phyloP scores from a whole-genome alignment of 2,888 invertebrate genomes.

The Dasysyrphus tricinctus region DNA sequence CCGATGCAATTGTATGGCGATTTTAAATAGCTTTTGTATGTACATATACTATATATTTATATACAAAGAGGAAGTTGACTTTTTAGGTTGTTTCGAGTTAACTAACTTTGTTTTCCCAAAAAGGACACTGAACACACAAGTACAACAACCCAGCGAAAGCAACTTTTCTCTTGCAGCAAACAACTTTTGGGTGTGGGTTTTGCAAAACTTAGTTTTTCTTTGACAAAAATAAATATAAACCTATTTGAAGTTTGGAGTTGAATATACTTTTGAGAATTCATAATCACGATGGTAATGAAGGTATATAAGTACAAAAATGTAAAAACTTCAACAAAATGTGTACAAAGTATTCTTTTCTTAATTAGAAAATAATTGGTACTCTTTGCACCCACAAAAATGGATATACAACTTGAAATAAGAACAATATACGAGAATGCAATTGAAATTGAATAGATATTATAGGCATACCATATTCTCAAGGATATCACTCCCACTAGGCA shows the following conservation, averaged over 20 bases:
- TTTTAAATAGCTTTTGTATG: conserved; percentile 52
- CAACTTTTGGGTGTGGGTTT: conserved; percentile 8
- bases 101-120: conserved; percentile 64
- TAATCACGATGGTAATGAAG: conserved; percentile 13
- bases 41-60: too few species aligned
- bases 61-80: conserved; percentile 48
- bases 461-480: conserved; percentile 16
- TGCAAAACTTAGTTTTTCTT: neutral
- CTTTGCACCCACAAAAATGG: neutral
- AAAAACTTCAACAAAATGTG: neutral
- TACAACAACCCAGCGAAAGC: neutral
- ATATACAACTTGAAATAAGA: neutral
- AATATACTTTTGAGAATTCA: conserved; percentile 34
- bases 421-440: neutral
- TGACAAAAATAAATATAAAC: conserved; percentile 35
- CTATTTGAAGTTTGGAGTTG: conserved; percentile 34
- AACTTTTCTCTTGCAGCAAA: conserved; percentile 43
- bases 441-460: neutral
- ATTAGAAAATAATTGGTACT: conserved; percentile 6
- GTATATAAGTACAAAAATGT: neutral
- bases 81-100: conserved; percentile 45
- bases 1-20: conserved; percentile 35
- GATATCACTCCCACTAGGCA: conserved; percentile 60
- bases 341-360: neutral
- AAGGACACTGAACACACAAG: conserved; percentile 17